These are phyloP conservation scores for Pomatostomus ruficeps DNA, from an alignment of 2,113 vertebrate species.

Conservation along the genomic window DNA sequence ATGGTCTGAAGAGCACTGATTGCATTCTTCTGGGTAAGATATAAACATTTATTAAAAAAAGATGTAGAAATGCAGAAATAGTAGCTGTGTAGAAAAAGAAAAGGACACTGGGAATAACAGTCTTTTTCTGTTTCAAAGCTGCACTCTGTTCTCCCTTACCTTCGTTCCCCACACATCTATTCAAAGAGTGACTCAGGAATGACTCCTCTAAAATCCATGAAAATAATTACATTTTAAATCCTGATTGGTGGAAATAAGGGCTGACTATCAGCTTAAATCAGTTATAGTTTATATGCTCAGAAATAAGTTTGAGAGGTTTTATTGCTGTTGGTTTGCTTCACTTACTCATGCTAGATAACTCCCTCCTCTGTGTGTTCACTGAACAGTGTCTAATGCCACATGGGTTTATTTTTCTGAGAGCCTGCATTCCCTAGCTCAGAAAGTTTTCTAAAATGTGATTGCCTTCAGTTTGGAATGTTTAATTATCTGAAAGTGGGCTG, in stretches of 20 bases:
- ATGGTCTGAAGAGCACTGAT: not conserved
- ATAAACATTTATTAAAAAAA: not conserved
- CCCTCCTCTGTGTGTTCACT: not conserved
- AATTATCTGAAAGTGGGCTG: not conserved
- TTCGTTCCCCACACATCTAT: not conserved
- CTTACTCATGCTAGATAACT: not conserved
- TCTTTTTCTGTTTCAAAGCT: not conserved
- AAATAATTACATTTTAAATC: not conserved
- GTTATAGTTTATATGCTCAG: not conserved
- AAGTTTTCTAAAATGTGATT: not conserved
- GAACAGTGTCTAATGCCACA: not conserved
- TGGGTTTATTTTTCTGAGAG: not conserved
- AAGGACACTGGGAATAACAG: not conserved
- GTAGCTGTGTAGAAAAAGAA: not conserved
- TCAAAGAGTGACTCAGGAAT: not conserved
- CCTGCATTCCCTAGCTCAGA: not conserved
- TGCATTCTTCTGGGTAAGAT: not conserved
- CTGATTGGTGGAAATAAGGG: not conserved
- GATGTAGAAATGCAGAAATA: not conserved
- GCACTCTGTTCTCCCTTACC: not conserved
- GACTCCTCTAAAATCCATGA: not conserved
- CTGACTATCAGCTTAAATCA: not conserved
- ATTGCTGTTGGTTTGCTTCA: not conserved
- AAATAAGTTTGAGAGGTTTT: not conserved
- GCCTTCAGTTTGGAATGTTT: not conserved